phyloP scores from a whole-genome alignment of 2,797 vertebrate species.

The Choloepus didactylus region DNA sequence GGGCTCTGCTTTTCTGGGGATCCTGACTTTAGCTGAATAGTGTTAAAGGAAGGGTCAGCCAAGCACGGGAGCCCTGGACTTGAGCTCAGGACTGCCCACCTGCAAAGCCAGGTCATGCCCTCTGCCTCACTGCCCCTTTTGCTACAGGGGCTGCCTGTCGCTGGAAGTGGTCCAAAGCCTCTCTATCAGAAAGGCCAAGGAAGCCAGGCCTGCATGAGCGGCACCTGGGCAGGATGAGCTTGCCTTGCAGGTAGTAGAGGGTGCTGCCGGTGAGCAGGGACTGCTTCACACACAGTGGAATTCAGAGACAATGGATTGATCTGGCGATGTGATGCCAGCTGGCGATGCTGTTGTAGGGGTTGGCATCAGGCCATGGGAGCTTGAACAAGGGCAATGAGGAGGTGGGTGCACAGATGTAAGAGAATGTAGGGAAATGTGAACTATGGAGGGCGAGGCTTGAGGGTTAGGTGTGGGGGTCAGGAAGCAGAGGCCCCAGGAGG shows the following conservation, averaged over 20 bases:
- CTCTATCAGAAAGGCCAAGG: background rate
- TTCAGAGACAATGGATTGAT: fast-evolving
- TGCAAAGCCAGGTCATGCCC: fast-evolving
- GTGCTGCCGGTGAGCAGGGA: fast-evolving
- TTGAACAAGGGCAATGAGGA: fast-evolving
- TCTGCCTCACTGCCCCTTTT: background rate
- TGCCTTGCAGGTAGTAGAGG: fast-evolving
- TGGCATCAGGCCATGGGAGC: fast-evolving
- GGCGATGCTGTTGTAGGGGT: fast-evolving
- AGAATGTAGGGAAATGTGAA: fast-evolving
- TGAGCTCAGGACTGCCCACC: background rate
- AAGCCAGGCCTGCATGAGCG: fast-evolving
- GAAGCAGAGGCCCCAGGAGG: background rate
- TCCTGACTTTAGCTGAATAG: fast-evolving
- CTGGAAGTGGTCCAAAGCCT: fast-evolving
- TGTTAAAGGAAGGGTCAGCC: background rate
- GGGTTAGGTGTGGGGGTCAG: fast-evolving
- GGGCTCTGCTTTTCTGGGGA: too few relatives aligned
- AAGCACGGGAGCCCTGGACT: too few relatives aligned
- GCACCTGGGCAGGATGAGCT: fast-evolving
- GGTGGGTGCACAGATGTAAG: background rate
- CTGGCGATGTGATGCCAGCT: too few relatives aligned
- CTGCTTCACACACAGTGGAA: fast-evolving
- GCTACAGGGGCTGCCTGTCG: too few relatives aligned
- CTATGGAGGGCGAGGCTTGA: fast-evolving